These are phyloP conservation scores for Allygus modestus DNA, from an alignment of 2,888 invertebrate species.

Conservation along the genomic window DNA sequence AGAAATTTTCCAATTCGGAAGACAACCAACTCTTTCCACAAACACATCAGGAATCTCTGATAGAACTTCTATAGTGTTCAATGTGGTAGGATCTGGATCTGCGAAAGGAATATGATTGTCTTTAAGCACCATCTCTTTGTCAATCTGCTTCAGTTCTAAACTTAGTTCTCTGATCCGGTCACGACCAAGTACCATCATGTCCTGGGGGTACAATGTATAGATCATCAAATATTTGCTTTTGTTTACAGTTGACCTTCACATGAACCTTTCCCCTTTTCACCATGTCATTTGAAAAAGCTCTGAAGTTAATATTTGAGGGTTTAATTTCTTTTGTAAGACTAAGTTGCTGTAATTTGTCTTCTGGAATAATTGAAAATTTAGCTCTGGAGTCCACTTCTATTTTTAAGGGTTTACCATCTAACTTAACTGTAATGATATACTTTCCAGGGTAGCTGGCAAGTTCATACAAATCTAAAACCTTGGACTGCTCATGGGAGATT, in stretches of 20 bases:
- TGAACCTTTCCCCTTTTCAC: not conserved
- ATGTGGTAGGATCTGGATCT: not conserved
- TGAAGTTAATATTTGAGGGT: not conserved
- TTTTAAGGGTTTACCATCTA: not conserved
- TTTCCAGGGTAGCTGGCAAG: not conserved
- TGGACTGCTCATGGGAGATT: too few relatives aligned
- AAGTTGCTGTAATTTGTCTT: not conserved
- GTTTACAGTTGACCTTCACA: too few relatives aligned
- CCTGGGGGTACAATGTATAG: conserved; percentile 56
- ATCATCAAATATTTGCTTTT: not conserved
- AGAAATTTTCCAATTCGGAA: conserved; percentile 32
- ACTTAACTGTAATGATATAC: not conserved
- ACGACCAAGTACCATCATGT: conserved; percentile 39
- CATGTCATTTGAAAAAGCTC: not conserved
- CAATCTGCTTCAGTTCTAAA: conserved; percentile 42
- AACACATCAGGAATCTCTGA: not conserved
- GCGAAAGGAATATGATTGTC: not conserved
- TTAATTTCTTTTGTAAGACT: not conserved
- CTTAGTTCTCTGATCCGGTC: conserved; percentile 35
- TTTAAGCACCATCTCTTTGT: not conserved
- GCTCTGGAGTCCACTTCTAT: not conserved
- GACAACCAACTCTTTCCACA: conserved; percentile 58
- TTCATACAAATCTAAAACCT: not conserved
- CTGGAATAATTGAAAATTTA: not conserved
- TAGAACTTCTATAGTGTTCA: not conserved